Conservation (phyloP, 2,797 vertebrate species). For the Onychomys torridus region DNA sequence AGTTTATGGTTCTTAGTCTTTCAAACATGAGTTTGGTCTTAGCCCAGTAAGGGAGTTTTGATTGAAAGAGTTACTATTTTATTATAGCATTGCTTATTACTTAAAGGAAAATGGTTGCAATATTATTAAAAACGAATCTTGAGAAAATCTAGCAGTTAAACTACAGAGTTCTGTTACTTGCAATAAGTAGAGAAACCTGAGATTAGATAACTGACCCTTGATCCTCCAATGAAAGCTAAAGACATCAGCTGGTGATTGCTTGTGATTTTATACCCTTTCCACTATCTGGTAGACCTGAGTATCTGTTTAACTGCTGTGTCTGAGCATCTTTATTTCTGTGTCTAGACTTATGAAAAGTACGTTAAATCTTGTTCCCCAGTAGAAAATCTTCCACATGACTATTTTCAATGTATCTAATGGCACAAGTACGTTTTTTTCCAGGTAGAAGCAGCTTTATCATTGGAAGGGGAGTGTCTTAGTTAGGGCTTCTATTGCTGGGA, state of each 20-base stretch:
- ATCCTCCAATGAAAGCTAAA: background rate
- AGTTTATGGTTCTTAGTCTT: background rate
- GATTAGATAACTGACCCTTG: background rate
- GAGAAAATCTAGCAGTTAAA: slow-evolving; percentile 19
- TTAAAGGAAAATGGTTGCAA: slow-evolving; percentile 11
- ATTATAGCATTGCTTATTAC: background rate
- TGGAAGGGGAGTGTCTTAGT: background rate
- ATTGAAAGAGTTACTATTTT: slow-evolving; percentile 1
- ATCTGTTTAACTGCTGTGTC: background rate
- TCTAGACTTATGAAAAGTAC: slow-evolving; percentile 8
- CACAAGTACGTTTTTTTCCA: background rate
- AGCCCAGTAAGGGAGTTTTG: background rate
- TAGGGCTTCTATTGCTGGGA: background rate
- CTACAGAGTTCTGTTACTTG: background rate
- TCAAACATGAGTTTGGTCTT: slow-evolving; percentile 22
- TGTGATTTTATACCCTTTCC: background rate
- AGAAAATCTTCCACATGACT: slow-evolving; percentile 21
- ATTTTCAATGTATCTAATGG: background rate
- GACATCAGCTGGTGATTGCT: background rate
- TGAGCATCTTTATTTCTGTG: background rate
- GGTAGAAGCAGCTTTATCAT: background rate
- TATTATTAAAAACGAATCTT: slow-evolving; percentile 8
- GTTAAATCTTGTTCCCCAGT: background rate
- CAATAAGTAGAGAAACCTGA: background rate
- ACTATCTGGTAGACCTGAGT: background rate